Percentiles rank a stretch among this genome's conserved stretches.
Evolutionary conservation across 2,888 invertebrate species (phyloP).

Genomic region (Dinocampus coccinellae): DNA sequence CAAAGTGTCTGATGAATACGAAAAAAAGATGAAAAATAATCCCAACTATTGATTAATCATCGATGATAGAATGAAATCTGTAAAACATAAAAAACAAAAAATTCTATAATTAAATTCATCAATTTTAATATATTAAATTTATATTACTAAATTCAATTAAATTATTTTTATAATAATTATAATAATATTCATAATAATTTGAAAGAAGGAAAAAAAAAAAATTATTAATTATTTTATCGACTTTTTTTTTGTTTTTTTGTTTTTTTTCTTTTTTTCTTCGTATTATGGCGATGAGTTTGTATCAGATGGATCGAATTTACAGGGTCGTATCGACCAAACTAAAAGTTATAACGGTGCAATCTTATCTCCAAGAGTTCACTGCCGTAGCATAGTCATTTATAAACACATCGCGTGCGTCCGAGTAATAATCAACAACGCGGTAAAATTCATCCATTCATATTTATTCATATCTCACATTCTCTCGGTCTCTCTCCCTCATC

Average conservation of each 20-base stretch:
- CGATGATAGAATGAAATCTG: slow-evolving; percentile 13
- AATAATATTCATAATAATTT: not conserved
- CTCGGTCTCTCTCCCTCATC: not conserved
- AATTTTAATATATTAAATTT: too few relatives aligned
- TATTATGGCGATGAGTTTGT: not conserved
- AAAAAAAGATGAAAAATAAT: not conserved
- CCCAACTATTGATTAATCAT: slow-evolving; percentile 14
- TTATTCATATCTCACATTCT: not conserved
- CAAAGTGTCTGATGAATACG: not conserved
- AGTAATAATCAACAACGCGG: slow-evolving; percentile 11
- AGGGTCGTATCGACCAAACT: slow-evolving; percentile 50
- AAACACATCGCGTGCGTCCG: slow-evolving; percentile 1
- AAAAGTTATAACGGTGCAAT: slow-evolving; percentile 41
- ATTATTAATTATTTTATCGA: not conserved
- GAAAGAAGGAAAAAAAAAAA: not conserved
- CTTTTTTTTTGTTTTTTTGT: not conserved
- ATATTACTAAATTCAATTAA: too few relatives aligned
- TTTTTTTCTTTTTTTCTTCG: not conserved
- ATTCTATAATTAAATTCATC: not conserved
- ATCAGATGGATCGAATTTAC: not conserved
- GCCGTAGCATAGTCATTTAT: slow-evolving; percentile 20
- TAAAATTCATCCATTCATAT: not conserved
- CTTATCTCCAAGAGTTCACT: slow-evolving; percentile 34
- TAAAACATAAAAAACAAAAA: not conserved
- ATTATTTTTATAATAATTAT: not conserved